phyloP scores from a whole-genome alignment of 2,113 vertebrate species.

The Cyanoramphus novaezelandiae region DNA sequence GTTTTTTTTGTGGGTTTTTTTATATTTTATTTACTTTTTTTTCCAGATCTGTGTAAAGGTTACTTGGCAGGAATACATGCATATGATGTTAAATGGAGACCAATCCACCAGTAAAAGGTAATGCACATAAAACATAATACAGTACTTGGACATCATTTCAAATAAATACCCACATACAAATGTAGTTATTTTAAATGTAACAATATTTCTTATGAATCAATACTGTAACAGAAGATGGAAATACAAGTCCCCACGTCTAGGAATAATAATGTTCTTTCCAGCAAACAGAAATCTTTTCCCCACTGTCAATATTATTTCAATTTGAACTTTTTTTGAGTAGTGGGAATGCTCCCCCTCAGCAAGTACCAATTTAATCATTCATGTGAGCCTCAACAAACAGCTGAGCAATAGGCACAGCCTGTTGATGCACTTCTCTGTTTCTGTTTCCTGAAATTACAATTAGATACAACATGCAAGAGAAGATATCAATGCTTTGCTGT shows the following conservation, averaged over 20 bases:
- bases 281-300: constrained; percentile 93
- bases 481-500: constrained; percentile 69
- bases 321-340: constrained; percentile 80
- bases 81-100: constrained; percentile 89
- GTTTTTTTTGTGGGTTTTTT: constrained; percentile 5
- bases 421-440: constrained; percentile 82
- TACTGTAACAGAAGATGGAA: constrained; percentile 94
- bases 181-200: constrained; percentile 92
- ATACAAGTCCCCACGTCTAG: constrained; percentile 89
- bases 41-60: constrained; percentile 89
- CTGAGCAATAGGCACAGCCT: constrained; percentile 63
- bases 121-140: constrained; percentile 95
- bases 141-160: constrained; percentile 92
- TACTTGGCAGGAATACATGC: constrained; percentile 93
- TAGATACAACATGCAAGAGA: constrained; percentile 83
- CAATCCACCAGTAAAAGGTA: constrained; percentile 90
- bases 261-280: constrained; percentile 89
- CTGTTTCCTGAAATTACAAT: constrained; percentile 97
- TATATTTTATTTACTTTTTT: background rate
- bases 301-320: constrained; percentile 68
- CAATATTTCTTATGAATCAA: constrained; percentile 91
- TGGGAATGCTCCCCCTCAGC: background rate
- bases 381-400: constrained; percentile 79
- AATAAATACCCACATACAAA: constrained; percentile 98
- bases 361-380: constrained; percentile 72